Evolutionary conservation across 2,888 invertebrate genomes (phyloP), one percentile per base, ranked within the genome.

Genomic region (Furcula furcula): DNA sequence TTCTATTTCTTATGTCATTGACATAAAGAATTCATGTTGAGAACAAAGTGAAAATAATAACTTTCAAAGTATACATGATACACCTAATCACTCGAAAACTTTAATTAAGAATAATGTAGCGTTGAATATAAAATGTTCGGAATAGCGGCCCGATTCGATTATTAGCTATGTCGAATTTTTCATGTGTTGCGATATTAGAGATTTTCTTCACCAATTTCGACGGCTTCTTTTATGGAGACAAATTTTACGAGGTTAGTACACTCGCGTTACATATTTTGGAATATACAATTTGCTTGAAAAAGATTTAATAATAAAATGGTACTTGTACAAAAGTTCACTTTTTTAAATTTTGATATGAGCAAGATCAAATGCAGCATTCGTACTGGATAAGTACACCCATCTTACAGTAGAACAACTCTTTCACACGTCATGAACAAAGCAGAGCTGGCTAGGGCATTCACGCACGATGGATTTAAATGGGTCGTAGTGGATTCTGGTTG

Each of bases 81-180:
- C 65, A 69, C 52, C 63, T 75, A 74, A 78, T 79, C 70, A 76
- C 65, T 70, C 59, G 61, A 71, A 71, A 75, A 76, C 63, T 76
- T 76, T 72, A 78, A 80, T 81, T 71, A 74, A 68, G 61, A 61
- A 69, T 77, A 79, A 78, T 79, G 70, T 72, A 71, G 59, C 72
- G 70, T 75, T 68, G 68, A 78, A 76, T 72, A 19, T 69, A 51
- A 67, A 67, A 73, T 64, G 59, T 62, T 38, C 55, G 55, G 50
- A 66, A 68, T 70, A 66, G 66, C 70, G 62, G 65, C 36, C 56
- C 25, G 50, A 39, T 62, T 62, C 52, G 56, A 68, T 71, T 63
- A 72, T 68, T 61, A 53, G 34, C 45, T 55, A 53, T 65, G 50
- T 58, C 61, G 69, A 65, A 61, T 74, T 70, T 67, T 64, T 66